A percentile compares a stretch with the other conserved stretches of the same genome.
Evolutionary conservation across 1,140 invertebrate genomes (phyloP).

Genomic region (Acromyrmex echinatior): DNA sequence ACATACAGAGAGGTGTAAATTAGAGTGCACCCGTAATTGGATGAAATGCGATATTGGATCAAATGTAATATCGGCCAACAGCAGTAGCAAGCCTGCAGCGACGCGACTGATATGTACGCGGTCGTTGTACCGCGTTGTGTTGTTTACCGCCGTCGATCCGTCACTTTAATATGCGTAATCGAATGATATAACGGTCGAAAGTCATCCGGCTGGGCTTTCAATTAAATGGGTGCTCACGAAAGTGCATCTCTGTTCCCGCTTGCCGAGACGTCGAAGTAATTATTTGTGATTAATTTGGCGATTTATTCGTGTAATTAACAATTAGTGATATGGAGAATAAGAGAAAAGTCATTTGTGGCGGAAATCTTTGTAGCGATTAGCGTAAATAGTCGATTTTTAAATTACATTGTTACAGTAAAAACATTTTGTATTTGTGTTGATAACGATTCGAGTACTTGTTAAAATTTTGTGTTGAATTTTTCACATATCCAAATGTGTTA

Average conservation of each 20-base stretch:
- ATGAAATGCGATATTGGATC: conserved; percentile 65
- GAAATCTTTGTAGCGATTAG: neutral
- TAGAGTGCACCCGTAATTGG: conserved; percentile 62
- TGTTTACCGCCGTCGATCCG: conserved; percentile 62
- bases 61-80: conserved; percentile 59
- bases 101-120: conserved; percentile 13
- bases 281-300: neutral
- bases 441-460: too few relatives aligned
- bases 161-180: conserved; percentile 63
- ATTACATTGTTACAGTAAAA: too few relatives aligned
- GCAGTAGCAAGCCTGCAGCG: neutral
- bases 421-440: too few relatives aligned
- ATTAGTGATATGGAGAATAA: neutral
- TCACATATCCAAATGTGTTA: too few relatives aligned
- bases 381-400: neutral
- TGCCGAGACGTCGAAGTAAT: neutral
- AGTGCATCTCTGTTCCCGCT: neutral
- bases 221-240: conserved; percentile 26
- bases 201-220: conserved; percentile 41
- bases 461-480: too few relatives aligned
- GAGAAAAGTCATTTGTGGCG: too few relatives aligned
- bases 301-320: neutral
- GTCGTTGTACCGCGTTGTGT: conserved; percentile 5
- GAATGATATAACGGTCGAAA: conserved; percentile 58
- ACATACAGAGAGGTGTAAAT: conserved; percentile 62